phyloP scores from a whole-genome alignment of 2,888 invertebrate genomes.

The Noctua pronuba region DNA sequence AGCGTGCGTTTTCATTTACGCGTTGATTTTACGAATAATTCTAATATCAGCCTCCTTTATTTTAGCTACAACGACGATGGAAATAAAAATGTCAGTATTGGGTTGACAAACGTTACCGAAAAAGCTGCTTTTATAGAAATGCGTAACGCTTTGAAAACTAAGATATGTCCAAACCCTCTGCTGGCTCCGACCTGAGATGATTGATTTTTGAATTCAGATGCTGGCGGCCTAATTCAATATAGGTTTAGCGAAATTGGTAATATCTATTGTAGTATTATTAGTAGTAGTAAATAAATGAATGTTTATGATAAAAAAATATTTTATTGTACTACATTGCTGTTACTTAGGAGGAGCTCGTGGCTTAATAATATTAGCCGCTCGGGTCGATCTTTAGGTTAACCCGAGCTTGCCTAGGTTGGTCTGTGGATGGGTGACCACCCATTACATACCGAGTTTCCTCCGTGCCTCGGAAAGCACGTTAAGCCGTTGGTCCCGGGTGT shows the following conservation, averaged over 20 bases:
- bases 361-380: no score
- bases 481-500: no score
- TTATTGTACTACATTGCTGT: no score
- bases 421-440: no score
- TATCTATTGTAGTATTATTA: neutral
- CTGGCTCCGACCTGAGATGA: neutral
- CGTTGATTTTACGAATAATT: neutral
- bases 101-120: neutral
- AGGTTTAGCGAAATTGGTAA: neutral
- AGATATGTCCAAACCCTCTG: neutral
- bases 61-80: neutral
- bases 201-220: neutral
- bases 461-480: no score
- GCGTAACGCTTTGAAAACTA: neutral
- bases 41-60: neutral
- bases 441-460: no score
- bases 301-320: no score
- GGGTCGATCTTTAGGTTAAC: no score
- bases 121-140: neutral
- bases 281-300: neutral
- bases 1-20: conserved; percentile 11
- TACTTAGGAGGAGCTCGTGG: no score
- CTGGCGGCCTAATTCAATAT: neutral
- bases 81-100: neutral
- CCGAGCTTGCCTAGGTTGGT: no score